Evolutionary conservation across 1,140 invertebrate species (phyloP), one percentile per base, ranked within the genome.

Genomic region (Tetranychus urticae): DNA sequence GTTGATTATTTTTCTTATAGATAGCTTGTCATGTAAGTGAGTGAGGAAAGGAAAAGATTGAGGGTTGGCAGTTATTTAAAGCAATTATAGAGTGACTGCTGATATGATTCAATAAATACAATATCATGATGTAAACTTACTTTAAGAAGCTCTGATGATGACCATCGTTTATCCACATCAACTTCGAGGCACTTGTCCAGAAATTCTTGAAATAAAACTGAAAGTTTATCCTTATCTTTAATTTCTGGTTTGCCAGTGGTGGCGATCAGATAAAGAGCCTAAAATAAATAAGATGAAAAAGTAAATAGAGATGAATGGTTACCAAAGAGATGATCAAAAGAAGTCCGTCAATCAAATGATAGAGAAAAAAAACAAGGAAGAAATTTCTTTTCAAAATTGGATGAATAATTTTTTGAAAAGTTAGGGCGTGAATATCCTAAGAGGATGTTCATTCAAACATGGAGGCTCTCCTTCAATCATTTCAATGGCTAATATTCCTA

Each of bases 191-290:
- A 97, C 72, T 88, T 83, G 75, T 98, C 94, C 63, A 99, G 80
- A 76, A 99, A 98, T 75, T 97, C 90, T 77, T 96, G 90, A 79
- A 99, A 98, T 66, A 88, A 82, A 62, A 81, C 79, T 47, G 90
- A 91, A 52, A 98, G 75, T 74, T 93, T 94, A 63, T 97, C 89
- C 70, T 93, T 88, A 69, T 96, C 90, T 72, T 97, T 96, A 68
- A 98, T 97, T 71, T 97, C 92, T 12, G 96, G 96, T 74, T 97
- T 97, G 35, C 94, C 96, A 75, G 98, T 97, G 4, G 94, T 98
- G 55, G 94, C 94, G 69, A 99, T 99, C 66, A 98, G 79, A 78
- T 99, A 98, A 57, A 98, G 76, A 52, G 93, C 93, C 79, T 81
- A 23, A 23, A 23, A 68, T 45, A 74, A 69, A 52, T 59, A 58